phyloP scores from a whole-genome alignment of 1,140 invertebrate genomes.

The Myzus persicae region DNA sequence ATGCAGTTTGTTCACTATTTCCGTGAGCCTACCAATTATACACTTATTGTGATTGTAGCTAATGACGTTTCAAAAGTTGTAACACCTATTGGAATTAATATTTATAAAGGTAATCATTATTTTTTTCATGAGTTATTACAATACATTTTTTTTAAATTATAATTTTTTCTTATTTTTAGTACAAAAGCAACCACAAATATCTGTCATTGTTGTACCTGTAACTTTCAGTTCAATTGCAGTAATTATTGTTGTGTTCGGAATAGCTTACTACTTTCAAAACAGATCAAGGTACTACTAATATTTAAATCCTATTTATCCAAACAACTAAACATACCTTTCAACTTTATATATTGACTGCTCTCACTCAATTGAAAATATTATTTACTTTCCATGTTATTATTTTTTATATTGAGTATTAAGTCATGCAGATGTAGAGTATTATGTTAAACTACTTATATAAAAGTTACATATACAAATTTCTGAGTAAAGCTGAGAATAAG shows the following conservation, averaged over 20 bases:
- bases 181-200: conserved; percentile 77
- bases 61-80: conserved; percentile 77
- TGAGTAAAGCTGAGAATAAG: no score
- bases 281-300: conserved; percentile 70
- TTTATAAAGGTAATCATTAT: conserved; percentile 76
- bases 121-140: neutral
- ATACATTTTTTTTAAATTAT: neutral
- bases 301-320: neutral
- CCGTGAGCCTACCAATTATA: conserved; percentile 71
- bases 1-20: conserved; percentile 76
- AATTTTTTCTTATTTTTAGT: conserved; percentile 67
- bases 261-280: conserved; percentile 83
- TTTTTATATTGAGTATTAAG: no score
- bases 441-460: no score
- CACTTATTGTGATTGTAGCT: conserved; percentile 76
- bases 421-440: no score
- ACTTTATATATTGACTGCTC: neutral
- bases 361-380: neutral
- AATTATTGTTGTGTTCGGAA: conserved; percentile 82
- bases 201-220: conserved; percentile 84
- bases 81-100: conserved; percentile 76
- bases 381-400: no score
- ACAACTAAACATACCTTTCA: neutral
- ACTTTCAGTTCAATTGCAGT: conserved; percentile 79
- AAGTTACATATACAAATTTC: no score